These are phyloP conservation scores for Listronotus bonariensis DNA, from an alignment of 1,140 invertebrate genomes.

Conservation along the genomic window DNA sequence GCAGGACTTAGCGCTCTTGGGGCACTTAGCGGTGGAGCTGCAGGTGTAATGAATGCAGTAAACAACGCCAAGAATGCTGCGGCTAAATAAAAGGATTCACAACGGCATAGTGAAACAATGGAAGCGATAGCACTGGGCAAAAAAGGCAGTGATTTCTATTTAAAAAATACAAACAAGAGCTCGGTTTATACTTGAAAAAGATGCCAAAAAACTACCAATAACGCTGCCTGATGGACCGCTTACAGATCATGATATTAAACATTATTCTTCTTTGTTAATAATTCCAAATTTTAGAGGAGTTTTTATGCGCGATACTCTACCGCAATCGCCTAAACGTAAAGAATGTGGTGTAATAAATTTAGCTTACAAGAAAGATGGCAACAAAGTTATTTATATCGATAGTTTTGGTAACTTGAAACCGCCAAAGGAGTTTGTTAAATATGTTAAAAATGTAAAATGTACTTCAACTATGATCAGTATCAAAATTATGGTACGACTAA, in stretches of 20 bases:
- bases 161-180: too few relatives aligned
- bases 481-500: too few relatives aligned
- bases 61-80: too few relatives aligned
- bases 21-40: too few relatives aligned
- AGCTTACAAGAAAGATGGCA: constrained; percentile 25
- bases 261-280: constrained; percentile 6
- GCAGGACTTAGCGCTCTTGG: too few relatives aligned
- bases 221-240: constrained; percentile 4
- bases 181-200: too few relatives aligned
- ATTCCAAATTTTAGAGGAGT: constrained; percentile 28
- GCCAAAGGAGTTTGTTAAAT: constrained; percentile 27
- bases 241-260: constrained; percentile 7
- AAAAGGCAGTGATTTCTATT: too few relatives aligned
- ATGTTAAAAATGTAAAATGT: constrained; percentile 22
- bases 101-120: too few relatives aligned
- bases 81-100: too few relatives aligned
- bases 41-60: too few relatives aligned
- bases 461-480: constrained; percentile 29
- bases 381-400: constrained; percentile 33
- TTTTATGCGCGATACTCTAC: constrained; percentile 20
- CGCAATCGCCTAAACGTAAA: constrained; percentile 18
- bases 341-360: constrained; percentile 53
- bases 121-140: too few relatives aligned
- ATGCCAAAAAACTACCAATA: constrained; percentile 14
- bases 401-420: constrained; percentile 37